Conservation (phyloP, 2,888 invertebrate species). For the Rosalia funebris region DNA sequence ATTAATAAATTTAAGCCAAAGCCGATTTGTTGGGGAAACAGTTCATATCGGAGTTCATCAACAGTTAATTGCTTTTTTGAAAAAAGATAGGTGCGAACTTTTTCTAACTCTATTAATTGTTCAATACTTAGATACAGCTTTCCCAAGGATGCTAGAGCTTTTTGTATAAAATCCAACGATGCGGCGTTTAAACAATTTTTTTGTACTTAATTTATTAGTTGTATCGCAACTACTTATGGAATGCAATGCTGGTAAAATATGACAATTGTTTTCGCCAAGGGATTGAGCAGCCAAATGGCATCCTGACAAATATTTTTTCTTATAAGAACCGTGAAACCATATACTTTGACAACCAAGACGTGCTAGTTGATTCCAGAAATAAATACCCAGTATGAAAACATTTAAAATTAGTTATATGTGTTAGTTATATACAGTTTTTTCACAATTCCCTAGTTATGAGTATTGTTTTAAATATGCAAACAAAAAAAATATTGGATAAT, state of each 20-base stretch:
- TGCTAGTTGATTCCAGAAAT: too few species aligned
- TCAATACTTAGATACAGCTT: slow-evolving; percentile 39
- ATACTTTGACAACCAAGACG: too few species aligned
- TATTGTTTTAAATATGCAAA: too few species aligned
- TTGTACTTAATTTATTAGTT: not conserved
- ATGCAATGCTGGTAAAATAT: slow-evolving; percentile 5
- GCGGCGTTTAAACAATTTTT: slow-evolving; percentile 34
- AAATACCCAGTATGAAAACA: too few species aligned
- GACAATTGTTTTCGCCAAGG: slow-evolving; percentile 1
- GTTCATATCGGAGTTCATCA: too few species aligned
- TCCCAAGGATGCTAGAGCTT: slow-evolving; percentile 35
- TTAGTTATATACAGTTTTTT: too few species aligned
- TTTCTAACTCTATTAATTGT: slow-evolving; percentile 34
- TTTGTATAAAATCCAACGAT: slow-evolving; percentile 42
- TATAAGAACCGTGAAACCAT: too few species aligned
- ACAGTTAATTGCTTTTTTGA: slow-evolving; percentile 43
- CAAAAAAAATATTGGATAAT: too few species aligned
- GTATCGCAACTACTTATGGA: slow-evolving; percentile 1
- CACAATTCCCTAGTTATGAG: too few species aligned
- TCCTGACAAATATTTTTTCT: too few species aligned
- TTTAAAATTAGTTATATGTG: too few species aligned
- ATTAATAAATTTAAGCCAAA: slow-evolving; percentile 33
- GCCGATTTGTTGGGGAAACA: not conserved
- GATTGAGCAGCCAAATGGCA: too few species aligned
- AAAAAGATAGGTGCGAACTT: slow-evolving; percentile 38